Conservation (phyloP, 2,888 invertebrate genomes). For the Cotesia congregata region DNA sequence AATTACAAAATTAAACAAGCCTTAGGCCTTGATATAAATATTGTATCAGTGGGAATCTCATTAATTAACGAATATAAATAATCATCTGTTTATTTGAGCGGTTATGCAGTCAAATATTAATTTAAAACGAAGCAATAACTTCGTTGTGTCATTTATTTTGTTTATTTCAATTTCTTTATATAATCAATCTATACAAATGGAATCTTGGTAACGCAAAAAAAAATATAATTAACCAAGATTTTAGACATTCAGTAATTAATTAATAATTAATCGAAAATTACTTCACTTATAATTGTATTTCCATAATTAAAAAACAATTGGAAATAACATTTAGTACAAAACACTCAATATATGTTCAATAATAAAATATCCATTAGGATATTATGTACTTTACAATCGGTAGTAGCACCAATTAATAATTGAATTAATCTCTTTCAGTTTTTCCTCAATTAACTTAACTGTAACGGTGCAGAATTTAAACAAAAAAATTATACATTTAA, state of each 20-base stretch:
- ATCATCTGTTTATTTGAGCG: conserved; percentile 17
- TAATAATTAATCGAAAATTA: conserved; percentile 24
- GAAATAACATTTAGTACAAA: conserved; percentile 3
- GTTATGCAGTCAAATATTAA: conserved; percentile 8
- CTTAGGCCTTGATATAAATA: background rate
- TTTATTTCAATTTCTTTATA: background rate
- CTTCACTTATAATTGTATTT: background rate
- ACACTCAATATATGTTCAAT: conserved; percentile 9
- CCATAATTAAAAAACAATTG: conserved; percentile 1
- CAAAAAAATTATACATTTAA: background rate
- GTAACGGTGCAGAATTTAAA: background rate
- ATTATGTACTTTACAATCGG: conserved; percentile 20
- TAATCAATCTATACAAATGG: background rate
- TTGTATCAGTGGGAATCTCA: background rate
- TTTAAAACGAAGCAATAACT: background rate
- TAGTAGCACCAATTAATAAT: conserved; percentile 31
- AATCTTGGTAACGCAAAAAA: background rate
- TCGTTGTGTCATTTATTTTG: conserved; percentile 3
- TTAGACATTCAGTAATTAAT: conserved; percentile 6
- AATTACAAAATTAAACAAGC: background rate
- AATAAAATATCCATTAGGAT: conserved; percentile 12
- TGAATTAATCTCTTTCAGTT: background rate
- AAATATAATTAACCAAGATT: conserved; percentile 16
- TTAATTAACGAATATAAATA: conserved; percentile 15
- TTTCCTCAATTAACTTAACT: background rate